A percentile compares a stretch with the other conserved stretches of the same genome.
These are phyloP conservation scores for Nyctibius grandis DNA, from an alignment of 2,797 vertebrate genomes.

Conservation along the genomic window DNA sequence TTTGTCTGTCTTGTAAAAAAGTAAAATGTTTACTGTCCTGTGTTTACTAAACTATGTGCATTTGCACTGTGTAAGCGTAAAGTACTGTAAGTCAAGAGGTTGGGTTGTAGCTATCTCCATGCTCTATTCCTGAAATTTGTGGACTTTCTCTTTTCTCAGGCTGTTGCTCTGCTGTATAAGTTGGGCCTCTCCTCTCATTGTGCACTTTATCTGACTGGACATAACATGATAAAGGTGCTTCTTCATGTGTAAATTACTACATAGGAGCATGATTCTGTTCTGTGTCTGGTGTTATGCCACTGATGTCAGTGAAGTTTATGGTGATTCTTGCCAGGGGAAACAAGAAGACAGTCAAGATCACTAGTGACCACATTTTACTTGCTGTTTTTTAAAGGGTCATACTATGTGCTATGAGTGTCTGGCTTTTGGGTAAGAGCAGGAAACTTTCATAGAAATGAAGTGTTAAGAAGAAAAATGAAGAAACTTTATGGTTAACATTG, in stretches of 20 bases:
- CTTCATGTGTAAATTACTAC: neutral
- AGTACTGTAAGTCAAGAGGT: neutral
- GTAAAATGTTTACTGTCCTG: neutral
- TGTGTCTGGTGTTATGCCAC: accelerated
- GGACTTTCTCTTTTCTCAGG: neutral
- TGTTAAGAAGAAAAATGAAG: neutral
- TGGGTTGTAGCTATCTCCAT: neutral
- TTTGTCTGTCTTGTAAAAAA: neutral
- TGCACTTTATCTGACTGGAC: neutral
- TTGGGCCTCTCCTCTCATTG: neutral
- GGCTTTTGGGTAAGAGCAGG: neutral
- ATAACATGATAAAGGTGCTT: neutral
- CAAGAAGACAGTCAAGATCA: neutral
- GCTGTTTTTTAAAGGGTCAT: neutral
- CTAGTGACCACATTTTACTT: neutral
- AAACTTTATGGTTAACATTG: neutral
- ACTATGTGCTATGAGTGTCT: neutral
- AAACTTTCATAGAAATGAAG: neutral
- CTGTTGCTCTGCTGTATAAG: neutral
- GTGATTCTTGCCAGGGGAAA: neutral
- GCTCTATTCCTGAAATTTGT: neutral
- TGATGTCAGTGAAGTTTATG: neutral
- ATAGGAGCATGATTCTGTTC: neutral
- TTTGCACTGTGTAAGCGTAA: neutral
- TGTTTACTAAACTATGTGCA: neutral